A percentile compares a stretch with the other conserved stretches of the same genome.
Conservation (phyloP, 2,113 vertebrate genomes). For the zebrafish (Danio rerio) region GRCz12tu NC_133200.1:36261001-36261500, state of each 20-base stretch:
- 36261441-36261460: too few species aligned
- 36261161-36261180: slow-evolving; percentile 19
- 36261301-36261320: too few species aligned
- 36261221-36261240: too few species aligned
- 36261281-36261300: too few species aligned
- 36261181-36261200: background rate
- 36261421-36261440: too few species aligned
- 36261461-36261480: too few species aligned
- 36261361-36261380: too few species aligned
- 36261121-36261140: slow-evolving; percentile 19
- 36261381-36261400: too few species aligned
- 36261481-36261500: too few species aligned
- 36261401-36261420: too few species aligned
- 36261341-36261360: too few species aligned
- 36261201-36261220: background rate
- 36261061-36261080: slow-evolving; percentile 18
- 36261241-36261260: background rate
- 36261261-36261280: background rate
- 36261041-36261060: slow-evolving; percentile 13
- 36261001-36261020: slow-evolving; percentile 48
- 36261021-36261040: slow-evolving; percentile 38
- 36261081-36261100: slow-evolving; percentile 21
- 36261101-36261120: slow-evolving; percentile 20
- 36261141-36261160: background rate
- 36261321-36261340: too few species aligned